Percentiles rank a stretch among this genome's conserved stretches.
Evolutionary conservation across 2,113 vertebrate species (phyloP).

Genomic region (Bombycilla garrulus): DNA sequence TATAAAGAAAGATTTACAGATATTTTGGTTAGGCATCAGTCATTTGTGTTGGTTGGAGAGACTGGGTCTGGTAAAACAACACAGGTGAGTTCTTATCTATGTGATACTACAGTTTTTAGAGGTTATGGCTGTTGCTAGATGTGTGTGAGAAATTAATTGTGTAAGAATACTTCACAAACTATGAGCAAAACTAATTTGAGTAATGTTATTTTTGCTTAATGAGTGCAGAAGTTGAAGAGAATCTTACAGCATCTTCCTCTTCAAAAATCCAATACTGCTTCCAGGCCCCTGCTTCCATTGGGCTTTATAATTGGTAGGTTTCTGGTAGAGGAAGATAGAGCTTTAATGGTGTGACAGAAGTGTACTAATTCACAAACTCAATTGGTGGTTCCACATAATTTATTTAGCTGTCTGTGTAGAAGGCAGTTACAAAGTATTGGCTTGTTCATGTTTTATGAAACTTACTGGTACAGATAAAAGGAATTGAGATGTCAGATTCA

Average conservation of each 20-base stretch:
- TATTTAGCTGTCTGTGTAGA: background rate
- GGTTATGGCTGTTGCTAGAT: background rate
- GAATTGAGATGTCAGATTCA: background rate
- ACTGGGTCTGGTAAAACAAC: conserved; percentile 97
- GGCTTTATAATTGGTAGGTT: background rate
- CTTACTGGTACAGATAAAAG: background rate
- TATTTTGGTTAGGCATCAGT: conserved; percentile 89
- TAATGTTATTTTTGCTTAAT: background rate
- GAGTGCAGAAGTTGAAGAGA: background rate
- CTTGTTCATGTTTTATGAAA: background rate
- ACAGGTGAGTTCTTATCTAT: conserved; percentile 79
- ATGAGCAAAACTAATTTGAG: background rate
- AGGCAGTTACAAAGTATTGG: background rate
- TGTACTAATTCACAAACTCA: background rate
- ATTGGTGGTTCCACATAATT: background rate
- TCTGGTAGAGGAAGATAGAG: background rate
- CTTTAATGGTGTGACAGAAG: background rate
- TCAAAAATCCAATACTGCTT: background rate
- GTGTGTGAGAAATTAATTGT: background rate
- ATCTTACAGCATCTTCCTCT: background rate
- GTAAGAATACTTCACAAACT: background rate
- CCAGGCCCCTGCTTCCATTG: background rate
- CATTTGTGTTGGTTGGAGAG: conserved; percentile 93
- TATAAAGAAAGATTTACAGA: conserved; percentile 92
- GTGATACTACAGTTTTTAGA: background rate